Evolutionary conservation across 2,113 vertebrate species (phyloP).

Genomic region (Columbina picui): DNA sequence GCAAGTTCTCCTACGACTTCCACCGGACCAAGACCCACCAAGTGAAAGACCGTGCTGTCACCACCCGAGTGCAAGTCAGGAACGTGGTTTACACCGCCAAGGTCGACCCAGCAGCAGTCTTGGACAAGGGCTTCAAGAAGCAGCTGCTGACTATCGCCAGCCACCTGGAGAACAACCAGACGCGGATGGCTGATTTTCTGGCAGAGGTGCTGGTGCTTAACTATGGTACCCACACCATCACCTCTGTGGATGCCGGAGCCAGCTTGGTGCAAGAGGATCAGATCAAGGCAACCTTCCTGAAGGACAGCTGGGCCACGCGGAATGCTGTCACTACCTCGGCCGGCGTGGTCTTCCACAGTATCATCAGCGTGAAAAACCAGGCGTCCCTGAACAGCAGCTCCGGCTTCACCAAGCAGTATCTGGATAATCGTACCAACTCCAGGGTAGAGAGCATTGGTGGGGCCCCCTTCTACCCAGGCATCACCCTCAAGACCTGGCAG

Average conservation of each 20-base stretch:
- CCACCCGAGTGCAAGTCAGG: conserved; percentile 85
- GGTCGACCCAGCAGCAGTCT: conserved; percentile 74
- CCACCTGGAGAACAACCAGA: conserved; percentile 91
- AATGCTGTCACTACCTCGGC: conserved; percentile 71
- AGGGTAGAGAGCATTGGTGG: conserved; percentile 84
- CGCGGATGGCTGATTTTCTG: conserved; percentile 79
- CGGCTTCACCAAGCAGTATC: conserved; percentile 71
- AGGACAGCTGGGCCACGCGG: conserved; percentile 52
- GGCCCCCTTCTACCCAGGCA: conserved; percentile 87
- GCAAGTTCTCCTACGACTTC: conserved; percentile 85
- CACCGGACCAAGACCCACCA: conserved; percentile 87
- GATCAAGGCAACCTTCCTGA: conserved; percentile 78
- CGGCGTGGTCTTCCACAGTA: conserved; percentile 77
- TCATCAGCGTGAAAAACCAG: conserved; percentile 65
- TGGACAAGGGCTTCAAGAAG: conserved; percentile 81
- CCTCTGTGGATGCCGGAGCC: conserved; percentile 80
- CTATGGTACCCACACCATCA: conserved; percentile 88
- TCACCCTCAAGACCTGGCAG: conserved; percentile 91
- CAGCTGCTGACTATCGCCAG: conserved; percentile 81
- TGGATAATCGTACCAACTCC: conserved; percentile 84
- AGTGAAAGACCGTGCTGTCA: conserved; percentile 80
- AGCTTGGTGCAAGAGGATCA: conserved; percentile 88
- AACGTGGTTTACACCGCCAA: conserved; percentile 88
- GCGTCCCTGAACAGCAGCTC: neutral
- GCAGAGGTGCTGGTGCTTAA: conserved; percentile 87